phyloP scores from a whole-genome alignment of 2,888 invertebrate species.

The Eugnorisma glareosa region DNA sequence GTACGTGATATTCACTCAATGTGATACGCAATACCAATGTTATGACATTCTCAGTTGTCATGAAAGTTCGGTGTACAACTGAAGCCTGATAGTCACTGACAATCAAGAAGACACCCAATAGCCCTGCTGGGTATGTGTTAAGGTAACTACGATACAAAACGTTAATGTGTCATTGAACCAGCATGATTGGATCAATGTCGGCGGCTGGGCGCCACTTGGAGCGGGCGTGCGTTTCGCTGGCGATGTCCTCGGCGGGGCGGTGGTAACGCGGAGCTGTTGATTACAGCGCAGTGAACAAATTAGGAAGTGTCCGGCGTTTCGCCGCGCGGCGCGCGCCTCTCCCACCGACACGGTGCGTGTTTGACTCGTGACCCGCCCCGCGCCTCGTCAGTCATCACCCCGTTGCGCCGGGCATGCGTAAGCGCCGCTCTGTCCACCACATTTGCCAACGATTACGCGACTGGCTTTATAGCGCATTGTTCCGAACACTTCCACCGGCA shows the following conservation, averaged over 20 bases:
- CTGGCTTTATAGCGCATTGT: constrained; percentile 51
- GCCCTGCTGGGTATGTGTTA: background rate
- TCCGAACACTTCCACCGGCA: background rate
- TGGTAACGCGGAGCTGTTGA: background rate
- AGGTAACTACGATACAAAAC: background rate
- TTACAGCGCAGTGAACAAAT: constrained; percentile 3
- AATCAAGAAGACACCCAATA: too few species aligned
- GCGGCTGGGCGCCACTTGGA: background rate
- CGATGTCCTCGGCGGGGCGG: background rate
- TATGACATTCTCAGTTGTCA: too few species aligned
- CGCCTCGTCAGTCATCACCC: background rate
- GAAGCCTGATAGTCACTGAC: too few species aligned
- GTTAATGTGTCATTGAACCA: background rate
- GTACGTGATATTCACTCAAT: too few species aligned
- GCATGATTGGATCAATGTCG: background rate
- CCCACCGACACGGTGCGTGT: too few species aligned
- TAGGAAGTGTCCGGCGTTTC: background rate
- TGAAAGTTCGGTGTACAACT: too few species aligned
- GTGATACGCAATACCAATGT: too few species aligned
- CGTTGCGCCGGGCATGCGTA: background rate
- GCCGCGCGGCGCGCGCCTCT: too few species aligned
- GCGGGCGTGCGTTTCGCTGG: background rate
- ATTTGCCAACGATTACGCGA: constrained; percentile 9
- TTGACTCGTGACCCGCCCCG: background rate
- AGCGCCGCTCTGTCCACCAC: background rate